Evolutionary conservation across 2,888 invertebrate species (phyloP), one percentile per base, ranked within the genome.

Genomic region (Chloroclysta siterata): DNA sequence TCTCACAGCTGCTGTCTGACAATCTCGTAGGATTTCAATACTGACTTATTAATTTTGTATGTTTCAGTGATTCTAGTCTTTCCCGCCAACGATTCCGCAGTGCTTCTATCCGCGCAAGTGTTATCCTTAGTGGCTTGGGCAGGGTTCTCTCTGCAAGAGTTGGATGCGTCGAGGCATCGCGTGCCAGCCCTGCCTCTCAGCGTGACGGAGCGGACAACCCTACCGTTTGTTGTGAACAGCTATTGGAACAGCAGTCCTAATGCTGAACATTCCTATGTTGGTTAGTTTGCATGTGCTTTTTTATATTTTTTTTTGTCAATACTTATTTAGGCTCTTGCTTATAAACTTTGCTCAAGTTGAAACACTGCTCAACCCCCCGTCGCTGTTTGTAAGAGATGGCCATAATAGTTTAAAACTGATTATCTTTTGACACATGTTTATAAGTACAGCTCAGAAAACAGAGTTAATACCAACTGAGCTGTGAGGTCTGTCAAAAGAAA

Each of bases 171-270:
- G 0, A 74, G 89, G 0, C 83, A 77, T 0, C 79, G 87, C 4
- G 80, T 90, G 48, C 87, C 91, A 2, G 87, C 92, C 6, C 65
- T 92, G n/a, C 92, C 92, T 0, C 60, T 77, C 1, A 78, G 78
- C 58, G 88, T 92, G 1, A 82, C 80, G 0, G 69, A 82, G 17
- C 76, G 86, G 13, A 87, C 84, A 0, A 42, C 68, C 0, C 68
- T 92, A 50, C 92, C 93, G 0, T 91, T 89, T 55, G 66, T 59
- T 1, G 84, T 77, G 0, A 84, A 85, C 47, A 84, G 83, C 56
- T 93, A 93, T 66, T 92, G 93, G 92, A 83, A 76, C 13, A 84
- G 82, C 6, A 92, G 92, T 41, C 84, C 90, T 51, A 90, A 92
- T 71, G 81, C 85, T 39, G 85, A 85, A 65, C 92, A 91, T 76